phyloP scores from a whole-genome alignment of 2,113 vertebrate species.

The Lathamus discolor region DNA sequence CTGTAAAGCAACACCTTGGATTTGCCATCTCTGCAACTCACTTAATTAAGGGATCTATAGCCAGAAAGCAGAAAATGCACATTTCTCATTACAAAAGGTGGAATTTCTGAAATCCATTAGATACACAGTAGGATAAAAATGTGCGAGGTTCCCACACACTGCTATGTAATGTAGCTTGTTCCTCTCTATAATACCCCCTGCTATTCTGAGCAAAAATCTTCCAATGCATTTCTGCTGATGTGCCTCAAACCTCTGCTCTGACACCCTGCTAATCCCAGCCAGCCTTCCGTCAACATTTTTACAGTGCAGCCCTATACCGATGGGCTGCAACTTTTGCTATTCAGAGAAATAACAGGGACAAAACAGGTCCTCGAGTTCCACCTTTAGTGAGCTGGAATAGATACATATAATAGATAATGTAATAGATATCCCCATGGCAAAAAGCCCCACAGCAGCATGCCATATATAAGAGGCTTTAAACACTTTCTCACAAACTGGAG shows the following conservation, averaged over 20 bases:
- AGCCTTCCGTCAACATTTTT: slow-evolving; percentile 27
- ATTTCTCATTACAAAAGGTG: slow-evolving; percentile 47
- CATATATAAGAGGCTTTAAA: not conserved
- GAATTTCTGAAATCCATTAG: slow-evolving; percentile 61
- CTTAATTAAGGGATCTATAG: slow-evolving; percentile 56
- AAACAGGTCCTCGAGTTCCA: not conserved
- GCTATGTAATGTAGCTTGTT: slow-evolving; percentile 40
- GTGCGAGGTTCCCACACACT: slow-evolving; percentile 19
- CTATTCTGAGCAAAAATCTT: slow-evolving; percentile 39
- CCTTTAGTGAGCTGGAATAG: not conserved
- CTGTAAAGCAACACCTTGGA: slow-evolving; percentile 51
- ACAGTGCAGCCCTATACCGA: not conserved
- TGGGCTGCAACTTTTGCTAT: not conserved
- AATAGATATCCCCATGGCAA: not conserved
- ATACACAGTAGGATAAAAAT: slow-evolving; percentile 60
- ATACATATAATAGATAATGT: not conserved
- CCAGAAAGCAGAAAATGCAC: slow-evolving; percentile 44
- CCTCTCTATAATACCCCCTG: slow-evolving; percentile 25
- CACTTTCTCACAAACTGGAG: not conserved
- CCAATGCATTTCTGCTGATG: slow-evolving; percentile 54
- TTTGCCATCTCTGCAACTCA: slow-evolving; percentile 59
- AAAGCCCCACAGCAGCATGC: not conserved
- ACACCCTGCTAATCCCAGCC: slow-evolving; percentile 23
- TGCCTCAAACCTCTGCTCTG: slow-evolving; percentile 23
- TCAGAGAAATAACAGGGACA: not conserved